A percentile compares a stretch with the other conserved stretches of the same genome.
Conservation (phyloP, 2,113 vertebrate genomes). For the Siniperca knerii region DNA sequence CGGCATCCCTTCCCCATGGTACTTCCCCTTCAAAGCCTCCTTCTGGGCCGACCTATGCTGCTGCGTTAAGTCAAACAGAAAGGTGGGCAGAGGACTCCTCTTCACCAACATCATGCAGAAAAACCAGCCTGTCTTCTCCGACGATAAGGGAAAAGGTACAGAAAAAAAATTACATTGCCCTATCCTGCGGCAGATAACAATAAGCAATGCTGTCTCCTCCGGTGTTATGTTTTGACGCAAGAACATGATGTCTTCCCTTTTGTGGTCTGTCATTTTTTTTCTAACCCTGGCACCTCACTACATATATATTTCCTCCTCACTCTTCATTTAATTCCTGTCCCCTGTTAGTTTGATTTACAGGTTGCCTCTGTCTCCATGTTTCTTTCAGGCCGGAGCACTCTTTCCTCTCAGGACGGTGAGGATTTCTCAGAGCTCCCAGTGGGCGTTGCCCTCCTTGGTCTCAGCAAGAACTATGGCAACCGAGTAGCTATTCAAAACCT, state of each 20-base stretch:
- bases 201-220: slow-evolving; percentile 23
- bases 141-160: slow-evolving; percentile 78
- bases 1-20: slow-evolving; percentile 92
- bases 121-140: slow-evolving; percentile 77
- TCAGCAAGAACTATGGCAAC: slow-evolving; percentile 92
- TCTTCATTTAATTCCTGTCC: slow-evolving; percentile 24
- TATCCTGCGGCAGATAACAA: slow-evolving; percentile 31
- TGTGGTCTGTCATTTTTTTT: slow-evolving; percentile 25
- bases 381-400: slow-evolving; percentile 63
- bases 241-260: slow-evolving; percentile 29
- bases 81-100: slow-evolving; percentile 79
- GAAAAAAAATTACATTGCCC: not conserved
- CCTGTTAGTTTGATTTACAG: slow-evolving; percentile 46
- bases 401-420: slow-evolving; percentile 84
- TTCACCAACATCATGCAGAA: slow-evolving; percentile 90
- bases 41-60: slow-evolving; percentile 90
- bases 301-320: slow-evolving; percentile 11
- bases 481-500: slow-evolving; percentile 92
- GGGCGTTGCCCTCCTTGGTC: slow-evolving; percentile 90
- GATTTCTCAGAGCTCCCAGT: slow-evolving; percentile 88
- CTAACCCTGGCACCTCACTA: not conserved
- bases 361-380: slow-evolving; percentile 42
- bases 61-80: slow-evolving; percentile 71
- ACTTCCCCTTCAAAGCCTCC: slow-evolving; percentile 93
- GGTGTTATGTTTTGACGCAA: slow-evolving; percentile 17